Evolutionary conservation across 2,113 vertebrate species (phyloP).

Genomic region (Podarcis cretensis): DNA sequence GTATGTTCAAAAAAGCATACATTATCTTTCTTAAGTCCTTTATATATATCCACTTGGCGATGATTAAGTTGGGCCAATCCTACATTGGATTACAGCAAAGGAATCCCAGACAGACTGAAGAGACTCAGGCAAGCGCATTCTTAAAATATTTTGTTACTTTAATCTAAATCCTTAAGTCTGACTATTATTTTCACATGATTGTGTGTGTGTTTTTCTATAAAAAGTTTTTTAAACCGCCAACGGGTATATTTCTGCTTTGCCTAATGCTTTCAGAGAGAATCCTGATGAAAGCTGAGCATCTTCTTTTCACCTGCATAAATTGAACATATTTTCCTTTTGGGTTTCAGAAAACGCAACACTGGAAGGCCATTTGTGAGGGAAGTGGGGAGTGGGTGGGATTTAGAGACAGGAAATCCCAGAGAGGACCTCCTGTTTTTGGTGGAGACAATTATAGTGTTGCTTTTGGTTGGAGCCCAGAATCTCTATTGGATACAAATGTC

Average conservation of each 20-base stretch:
- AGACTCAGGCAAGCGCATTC: constrained; percentile 57
- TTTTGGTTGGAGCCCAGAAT: constrained; percentile 68
- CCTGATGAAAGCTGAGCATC: not conserved
- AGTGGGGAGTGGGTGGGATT: constrained; percentile 38
- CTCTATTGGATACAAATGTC: constrained; percentile 65
- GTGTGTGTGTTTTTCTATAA: constrained; percentile 62
- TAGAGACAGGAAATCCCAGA: constrained; percentile 68
- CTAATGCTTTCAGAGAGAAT: not conserved
- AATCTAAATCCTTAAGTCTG: constrained; percentile 56
- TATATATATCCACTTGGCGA: constrained; percentile 44
- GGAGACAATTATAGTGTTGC: constrained; percentile 70
- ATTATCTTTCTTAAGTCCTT: constrained; percentile 11
- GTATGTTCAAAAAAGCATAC: not conserved
- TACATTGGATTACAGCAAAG: constrained; percentile 22
- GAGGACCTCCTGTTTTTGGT: constrained; percentile 63
- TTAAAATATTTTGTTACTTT: constrained; percentile 66
- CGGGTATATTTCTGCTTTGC: constrained; percentile 16
- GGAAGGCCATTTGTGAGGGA: constrained; percentile 53
- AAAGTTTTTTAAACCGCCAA: constrained; percentile 40
- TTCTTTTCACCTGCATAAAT: constrained; percentile 50
- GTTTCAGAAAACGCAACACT: constrained; percentile 51
- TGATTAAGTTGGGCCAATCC: constrained; percentile 35
- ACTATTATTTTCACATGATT: constrained; percentile 67
- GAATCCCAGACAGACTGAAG: constrained; percentile 49
- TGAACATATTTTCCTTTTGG: constrained; percentile 38